Percentiles rank a stretch among this genome's conserved stretches.
These are phyloP conservation scores for Raillietiella orientalis DNA, from an alignment of 2,888 invertebrate species.

Conservation along the genomic window DNA sequence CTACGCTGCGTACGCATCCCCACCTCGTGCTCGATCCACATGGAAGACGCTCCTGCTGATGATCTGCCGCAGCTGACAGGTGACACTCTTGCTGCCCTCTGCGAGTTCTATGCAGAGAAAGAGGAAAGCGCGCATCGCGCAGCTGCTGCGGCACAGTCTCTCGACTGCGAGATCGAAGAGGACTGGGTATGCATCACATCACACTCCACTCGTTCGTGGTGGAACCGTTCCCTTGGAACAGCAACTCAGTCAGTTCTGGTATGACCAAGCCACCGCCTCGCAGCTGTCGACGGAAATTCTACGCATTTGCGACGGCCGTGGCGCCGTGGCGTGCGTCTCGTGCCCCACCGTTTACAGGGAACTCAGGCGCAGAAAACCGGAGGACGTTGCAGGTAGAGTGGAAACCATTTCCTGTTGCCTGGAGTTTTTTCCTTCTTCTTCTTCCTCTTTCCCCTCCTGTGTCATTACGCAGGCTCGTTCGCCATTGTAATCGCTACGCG, in stretches of 20 bases:
- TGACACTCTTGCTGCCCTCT: slow-evolving; percentile 33
- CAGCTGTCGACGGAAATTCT: slow-evolving; percentile 31
- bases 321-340: slow-evolving; percentile 45
- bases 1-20: too few species aligned
- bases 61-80: slow-evolving; percentile 29
- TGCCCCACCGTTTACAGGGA: slow-evolving; percentile 50
- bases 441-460: too few species aligned
- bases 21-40: too few species aligned
- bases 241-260: slow-evolving; percentile 98
- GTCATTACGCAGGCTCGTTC: too few species aligned
- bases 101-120: slow-evolving; percentile 41
- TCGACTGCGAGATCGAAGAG: slow-evolving; percentile 24
- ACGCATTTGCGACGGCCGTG: slow-evolving; percentile 18
- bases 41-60: slow-evolving; percentile 17
- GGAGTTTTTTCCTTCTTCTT: too few species aligned
- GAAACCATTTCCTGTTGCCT: too few species aligned
- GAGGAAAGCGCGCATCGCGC: slow-evolving; percentile 17
- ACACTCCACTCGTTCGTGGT: too few species aligned
- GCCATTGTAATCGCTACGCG: too few species aligned
- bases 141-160: slow-evolving; percentile 8
- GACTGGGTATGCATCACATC: slow-evolving; percentile 40
- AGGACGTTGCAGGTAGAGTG: slow-evolving; percentile 3
- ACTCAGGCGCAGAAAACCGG: slow-evolving; percentile 9
- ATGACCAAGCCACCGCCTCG: slow-evolving; percentile 41
- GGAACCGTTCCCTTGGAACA: slow-evolving; percentile 14